These are phyloP conservation scores for Pseudolaguvia tuberculata DNA, from an alignment of 2,113 vertebrate species.

Conservation along the genomic window DNA sequence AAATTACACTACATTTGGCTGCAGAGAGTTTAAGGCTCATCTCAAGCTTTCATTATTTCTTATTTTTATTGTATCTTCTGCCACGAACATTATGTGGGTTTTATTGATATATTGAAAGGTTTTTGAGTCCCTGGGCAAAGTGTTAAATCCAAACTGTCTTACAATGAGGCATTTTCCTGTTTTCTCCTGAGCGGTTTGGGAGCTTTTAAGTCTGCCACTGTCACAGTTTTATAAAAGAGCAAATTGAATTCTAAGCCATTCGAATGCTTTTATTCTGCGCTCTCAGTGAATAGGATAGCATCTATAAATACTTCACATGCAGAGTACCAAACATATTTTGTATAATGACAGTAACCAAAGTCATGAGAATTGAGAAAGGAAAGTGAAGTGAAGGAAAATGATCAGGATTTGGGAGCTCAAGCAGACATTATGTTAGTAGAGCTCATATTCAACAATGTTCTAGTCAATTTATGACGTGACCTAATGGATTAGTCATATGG, in stretches of 20 bases:
- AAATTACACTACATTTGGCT: constrained; percentile 15
- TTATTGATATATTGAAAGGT: constrained; percentile 35
- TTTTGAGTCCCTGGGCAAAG: constrained; percentile 40
- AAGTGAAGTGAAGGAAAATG: constrained; percentile 22
- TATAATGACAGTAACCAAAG: constrained; percentile 44
- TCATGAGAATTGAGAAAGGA: constrained; percentile 7
- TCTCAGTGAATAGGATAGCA: constrained; percentile 16
- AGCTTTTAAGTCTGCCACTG: constrained; percentile 41
- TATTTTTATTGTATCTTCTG: constrained; percentile 19
- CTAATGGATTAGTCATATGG: constrained; percentile 64
- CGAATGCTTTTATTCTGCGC: constrained; percentile 25
- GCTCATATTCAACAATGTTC: constrained; percentile 48
- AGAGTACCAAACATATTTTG: constrained; percentile 31
- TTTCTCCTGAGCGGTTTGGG: constrained; percentile 33
- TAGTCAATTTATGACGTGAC: constrained; percentile 48
- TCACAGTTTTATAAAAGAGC: constrained; percentile 46
- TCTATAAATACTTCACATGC: constrained; percentile 47
- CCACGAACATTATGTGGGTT: constrained; percentile 23
- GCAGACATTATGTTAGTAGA: constrained; percentile 37
- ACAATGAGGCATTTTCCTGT: constrained; percentile 32
- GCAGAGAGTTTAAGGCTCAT: constrained; percentile 7
- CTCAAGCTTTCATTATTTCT: constrained; percentile 9
- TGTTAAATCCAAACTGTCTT: constrained; percentile 28
- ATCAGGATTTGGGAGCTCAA: constrained; percentile 12
- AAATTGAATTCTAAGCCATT: constrained; percentile 47